Evolutionary conservation across 2,113 vertebrate species (phyloP).

Genomic region (Tympanuchus pallidicinctus): DNA sequence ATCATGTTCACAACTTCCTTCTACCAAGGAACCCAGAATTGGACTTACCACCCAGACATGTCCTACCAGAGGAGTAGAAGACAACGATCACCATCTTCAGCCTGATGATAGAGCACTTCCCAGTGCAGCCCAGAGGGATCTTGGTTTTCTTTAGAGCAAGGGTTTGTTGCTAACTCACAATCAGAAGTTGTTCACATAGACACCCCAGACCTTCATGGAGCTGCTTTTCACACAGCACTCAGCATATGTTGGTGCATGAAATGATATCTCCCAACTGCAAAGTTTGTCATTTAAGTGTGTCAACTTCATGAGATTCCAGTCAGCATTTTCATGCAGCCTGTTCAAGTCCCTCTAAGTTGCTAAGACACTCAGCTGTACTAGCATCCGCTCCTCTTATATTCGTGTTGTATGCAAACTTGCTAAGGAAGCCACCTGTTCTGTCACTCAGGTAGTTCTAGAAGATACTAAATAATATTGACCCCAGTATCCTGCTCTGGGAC

Average conservation of each 20-base stretch:
- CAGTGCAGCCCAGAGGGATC: neutral
- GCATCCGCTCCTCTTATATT: neutral
- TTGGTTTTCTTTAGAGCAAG: neutral
- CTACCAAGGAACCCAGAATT: neutral
- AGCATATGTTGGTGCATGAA: neutral
- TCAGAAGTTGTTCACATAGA: neutral
- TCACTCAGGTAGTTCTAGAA: neutral
- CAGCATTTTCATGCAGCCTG: neutral
- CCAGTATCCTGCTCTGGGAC: rapidly evolving
- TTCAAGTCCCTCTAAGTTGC: neutral
- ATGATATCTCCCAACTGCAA: neutral
- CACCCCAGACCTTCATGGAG: neutral
- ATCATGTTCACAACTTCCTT: neutral
- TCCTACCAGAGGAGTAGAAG: neutral
- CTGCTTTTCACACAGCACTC: neutral
- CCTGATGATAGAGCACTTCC: neutral
- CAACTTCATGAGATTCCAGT: neutral
- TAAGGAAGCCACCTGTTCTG: neutral
- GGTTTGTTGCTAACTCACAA: neutral
- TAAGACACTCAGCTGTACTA: neutral
- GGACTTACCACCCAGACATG: neutral
- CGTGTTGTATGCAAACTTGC: neutral
- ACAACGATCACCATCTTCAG: neutral
- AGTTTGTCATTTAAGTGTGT: neutral
- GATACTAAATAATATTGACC: neutral